phyloP scores from a whole-genome alignment of 2,888 invertebrate species.

The Syrista parreyssii region DNA sequence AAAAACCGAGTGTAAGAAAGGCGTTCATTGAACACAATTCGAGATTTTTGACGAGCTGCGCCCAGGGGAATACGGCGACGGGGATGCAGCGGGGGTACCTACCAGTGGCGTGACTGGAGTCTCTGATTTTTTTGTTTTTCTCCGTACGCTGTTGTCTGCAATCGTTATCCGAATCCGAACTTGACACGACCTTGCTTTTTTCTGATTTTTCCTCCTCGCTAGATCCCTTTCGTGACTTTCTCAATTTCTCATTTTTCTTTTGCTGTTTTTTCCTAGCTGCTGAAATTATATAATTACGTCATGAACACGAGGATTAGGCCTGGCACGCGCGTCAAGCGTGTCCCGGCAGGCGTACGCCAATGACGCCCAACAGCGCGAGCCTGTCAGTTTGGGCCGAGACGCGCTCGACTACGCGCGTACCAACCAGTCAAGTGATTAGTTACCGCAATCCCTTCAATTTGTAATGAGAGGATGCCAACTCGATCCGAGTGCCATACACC shows the following conservation, averaged over 20 bases:
- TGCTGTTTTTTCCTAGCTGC: slow-evolving; percentile 54
- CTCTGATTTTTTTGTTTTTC: slow-evolving; percentile 53
- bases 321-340: no score
- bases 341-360: no score
- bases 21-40: background rate
- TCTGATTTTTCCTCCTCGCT: slow-evolving; percentile 69
- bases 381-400: no score
- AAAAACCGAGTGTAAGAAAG: slow-evolving; percentile 2
- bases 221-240: slow-evolving; percentile 57
- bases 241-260: slow-evolving; percentile 53
- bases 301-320: background rate
- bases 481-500: slow-evolving; percentile 18
- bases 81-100: slow-evolving; percentile 7
- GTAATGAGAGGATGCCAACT: no score
- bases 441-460: background rate
- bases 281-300: background rate
- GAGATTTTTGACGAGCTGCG: background rate
- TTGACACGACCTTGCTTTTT: slow-evolving; percentile 68
- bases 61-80: no score
- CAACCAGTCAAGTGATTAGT: background rate
- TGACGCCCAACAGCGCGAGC: no score
- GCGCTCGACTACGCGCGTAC: no score
- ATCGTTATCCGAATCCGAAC: slow-evolving; percentile 70
- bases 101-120: slow-evolving; percentile 50
- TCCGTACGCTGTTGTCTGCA: slow-evolving; percentile 47